Conservation (phyloP, 2,797 vertebrate genomes). For the Oceanodroma leucorhoa region DNA sequence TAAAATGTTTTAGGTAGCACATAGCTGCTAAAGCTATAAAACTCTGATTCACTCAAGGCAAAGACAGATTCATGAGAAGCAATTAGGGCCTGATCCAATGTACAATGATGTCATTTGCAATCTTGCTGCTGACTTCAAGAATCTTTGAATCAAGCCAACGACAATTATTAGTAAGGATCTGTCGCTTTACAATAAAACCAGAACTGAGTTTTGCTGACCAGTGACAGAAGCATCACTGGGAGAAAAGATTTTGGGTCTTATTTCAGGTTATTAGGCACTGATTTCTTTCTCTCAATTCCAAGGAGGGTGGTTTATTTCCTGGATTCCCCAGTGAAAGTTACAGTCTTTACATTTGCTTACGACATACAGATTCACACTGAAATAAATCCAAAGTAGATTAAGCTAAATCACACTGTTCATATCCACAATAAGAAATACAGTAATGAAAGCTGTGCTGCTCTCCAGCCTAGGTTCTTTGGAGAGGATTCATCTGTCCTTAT, state of each 20-base stretch:
- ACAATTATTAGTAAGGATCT: neutral
- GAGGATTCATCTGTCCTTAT: neutral
- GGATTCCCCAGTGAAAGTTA: neutral
- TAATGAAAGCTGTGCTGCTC: neutral
- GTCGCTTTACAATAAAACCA: neutral
- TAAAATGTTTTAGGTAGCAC: constrained; percentile 30
- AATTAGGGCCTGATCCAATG: constrained; percentile 15
- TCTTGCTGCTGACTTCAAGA: constrained; percentile 5
- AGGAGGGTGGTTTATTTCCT: neutral
- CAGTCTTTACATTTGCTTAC: neutral
- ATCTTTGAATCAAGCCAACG: neutral
- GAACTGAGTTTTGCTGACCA: neutral
- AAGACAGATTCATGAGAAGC: constrained; percentile 27
- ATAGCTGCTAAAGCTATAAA: constrained; percentile 47
- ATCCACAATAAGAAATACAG: neutral
- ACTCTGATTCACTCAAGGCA: constrained; percentile 22
- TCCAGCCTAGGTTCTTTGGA: neutral
- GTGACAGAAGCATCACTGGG: neutral
- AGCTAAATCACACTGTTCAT: neutral
- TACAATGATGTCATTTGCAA: constrained; percentile 11
- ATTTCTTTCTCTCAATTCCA: neutral
- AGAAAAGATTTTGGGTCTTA: neutral
- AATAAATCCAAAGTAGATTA: neutral
- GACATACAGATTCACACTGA: neutral
- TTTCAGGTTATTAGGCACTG: neutral